Evolutionary conservation across 2,888 invertebrate species (phyloP).

Genomic region (Mythimna ferrago): DNA sequence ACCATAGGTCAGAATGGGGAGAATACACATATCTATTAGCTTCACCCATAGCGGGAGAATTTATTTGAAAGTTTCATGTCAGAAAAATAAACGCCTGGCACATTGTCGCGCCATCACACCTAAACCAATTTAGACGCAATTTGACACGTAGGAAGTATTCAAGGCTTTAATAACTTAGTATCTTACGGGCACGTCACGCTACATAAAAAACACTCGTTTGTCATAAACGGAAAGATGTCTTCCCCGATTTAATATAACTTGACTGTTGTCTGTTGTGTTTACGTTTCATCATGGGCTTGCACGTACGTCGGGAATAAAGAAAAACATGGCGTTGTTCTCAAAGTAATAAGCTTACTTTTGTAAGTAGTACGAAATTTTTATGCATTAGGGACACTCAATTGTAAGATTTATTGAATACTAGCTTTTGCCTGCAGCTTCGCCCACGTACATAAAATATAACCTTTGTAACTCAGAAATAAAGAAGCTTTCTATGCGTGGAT

Average conservation of each 20-base stretch:
- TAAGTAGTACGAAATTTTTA: neutral
- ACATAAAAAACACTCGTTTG: conserved; percentile 43
- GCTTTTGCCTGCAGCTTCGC: too few species aligned
- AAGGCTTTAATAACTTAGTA: conserved; percentile 28
- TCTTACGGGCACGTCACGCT: conserved; percentile 13
- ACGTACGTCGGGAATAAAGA: conserved; percentile 5
- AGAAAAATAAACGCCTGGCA: too few species aligned
- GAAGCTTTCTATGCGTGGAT: too few species aligned
- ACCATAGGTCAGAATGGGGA: too few species aligned
- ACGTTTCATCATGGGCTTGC: conserved; percentile 43
- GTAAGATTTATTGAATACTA: neutral
- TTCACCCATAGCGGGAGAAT: too few species aligned
- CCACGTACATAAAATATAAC: too few species aligned
- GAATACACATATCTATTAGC: too few species aligned
- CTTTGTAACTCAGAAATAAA: too few species aligned
- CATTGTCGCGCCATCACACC: neutral
- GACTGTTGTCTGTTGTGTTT: conserved; percentile 46
- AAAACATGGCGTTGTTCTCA: conserved; percentile 10
- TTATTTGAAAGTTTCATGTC: too few species aligned
- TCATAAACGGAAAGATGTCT: conserved; percentile 50
- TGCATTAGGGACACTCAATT: neutral
- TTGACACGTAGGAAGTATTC: neutral
- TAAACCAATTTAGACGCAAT: conserved; percentile 17
- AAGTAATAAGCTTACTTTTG: conserved; percentile 10
- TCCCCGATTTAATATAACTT: conserved; percentile 57